Evolutionary conservation across 1,140 invertebrate species (phyloP).

Genomic region (Paraescarpia echinospica): DNA sequence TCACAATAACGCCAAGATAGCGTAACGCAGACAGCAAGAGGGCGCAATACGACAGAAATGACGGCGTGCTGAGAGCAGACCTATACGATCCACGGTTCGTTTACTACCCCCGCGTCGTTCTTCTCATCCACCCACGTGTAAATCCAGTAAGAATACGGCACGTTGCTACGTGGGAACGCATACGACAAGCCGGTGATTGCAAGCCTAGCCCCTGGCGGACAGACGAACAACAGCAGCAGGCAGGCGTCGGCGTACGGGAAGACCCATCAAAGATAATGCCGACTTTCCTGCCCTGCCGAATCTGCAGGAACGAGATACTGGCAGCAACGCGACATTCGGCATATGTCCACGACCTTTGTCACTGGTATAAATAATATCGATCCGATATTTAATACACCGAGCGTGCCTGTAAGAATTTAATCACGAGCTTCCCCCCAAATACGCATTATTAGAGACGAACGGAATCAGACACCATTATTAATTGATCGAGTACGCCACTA

Average conservation of each 20-base stretch:
- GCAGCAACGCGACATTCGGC: not conserved
- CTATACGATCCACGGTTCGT: not conserved
- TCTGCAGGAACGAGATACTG: not conserved
- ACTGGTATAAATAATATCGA: not conserved
- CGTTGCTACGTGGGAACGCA: not conserved
- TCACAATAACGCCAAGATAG: too few species aligned
- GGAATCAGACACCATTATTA: not conserved
- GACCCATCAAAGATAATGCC: not conserved
- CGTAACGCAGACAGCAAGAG: not conserved
- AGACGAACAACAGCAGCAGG: not conserved
- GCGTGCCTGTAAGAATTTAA: not conserved
- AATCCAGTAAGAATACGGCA: not conserved
- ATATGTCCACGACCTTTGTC: not conserved
- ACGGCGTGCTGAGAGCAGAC: not conserved
- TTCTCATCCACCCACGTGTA: not conserved
- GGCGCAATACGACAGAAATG: not conserved
- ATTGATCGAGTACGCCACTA: not conserved
- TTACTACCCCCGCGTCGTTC: not conserved
- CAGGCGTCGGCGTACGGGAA: not conserved
- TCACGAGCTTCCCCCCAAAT: not conserved
- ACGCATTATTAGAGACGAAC: not conserved
- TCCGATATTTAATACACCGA: not conserved
- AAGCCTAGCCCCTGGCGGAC: not conserved
- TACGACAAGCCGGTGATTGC: not conserved
- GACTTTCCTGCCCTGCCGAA: not conserved